These are phyloP conservation scores for Poeciliopsis prolifica DNA, from an alignment of 2,113 vertebrate species.

Conservation along the genomic window DNA sequence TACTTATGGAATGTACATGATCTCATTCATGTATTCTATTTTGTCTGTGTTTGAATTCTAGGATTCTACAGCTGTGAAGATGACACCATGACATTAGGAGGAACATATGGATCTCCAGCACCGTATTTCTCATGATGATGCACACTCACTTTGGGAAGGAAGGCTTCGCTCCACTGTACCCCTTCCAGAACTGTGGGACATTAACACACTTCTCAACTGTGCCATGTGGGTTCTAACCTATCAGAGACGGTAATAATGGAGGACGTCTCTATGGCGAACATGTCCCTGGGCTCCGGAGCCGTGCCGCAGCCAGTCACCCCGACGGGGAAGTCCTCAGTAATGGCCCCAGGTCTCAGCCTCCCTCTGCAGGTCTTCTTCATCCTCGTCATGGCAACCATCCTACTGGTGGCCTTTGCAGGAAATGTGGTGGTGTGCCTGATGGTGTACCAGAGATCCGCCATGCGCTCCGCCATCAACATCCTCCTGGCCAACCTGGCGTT, in stretches of 20 bases:
- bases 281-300: conserved; percentile 65
- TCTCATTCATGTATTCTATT: background rate
- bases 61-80: conserved; percentile 32
- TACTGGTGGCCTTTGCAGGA: conserved; percentile 90
- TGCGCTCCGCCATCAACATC: conserved; percentile 99
- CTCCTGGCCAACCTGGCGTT: conserved; percentile 96
- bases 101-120: conserved; percentile 1
- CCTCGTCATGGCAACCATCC: conserved; percentile 86
- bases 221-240: conserved; percentile 78
- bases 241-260: conserved; percentile 59
- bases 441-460: conserved; percentile 97
- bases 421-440: conserved; percentile 98
- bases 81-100: background rate
- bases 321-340: conserved; percentile 66
- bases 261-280: conserved; percentile 57
- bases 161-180: conserved; percentile 85
- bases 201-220: conserved; percentile 75
- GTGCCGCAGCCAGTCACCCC: conserved; percentile 71
- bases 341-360: conserved; percentile 80
- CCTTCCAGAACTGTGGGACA: conserved; percentile 75
- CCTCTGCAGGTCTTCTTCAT: conserved; percentile 93
- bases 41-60: background rate
- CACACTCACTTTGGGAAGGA: conserved; percentile 56
- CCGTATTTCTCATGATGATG: conserved; percentile 53
- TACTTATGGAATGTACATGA: too few relatives aligned